Base-by-base conservation (phyloP, 2,113 vertebrate species). In the Cromileptes altivelis region DNA sequence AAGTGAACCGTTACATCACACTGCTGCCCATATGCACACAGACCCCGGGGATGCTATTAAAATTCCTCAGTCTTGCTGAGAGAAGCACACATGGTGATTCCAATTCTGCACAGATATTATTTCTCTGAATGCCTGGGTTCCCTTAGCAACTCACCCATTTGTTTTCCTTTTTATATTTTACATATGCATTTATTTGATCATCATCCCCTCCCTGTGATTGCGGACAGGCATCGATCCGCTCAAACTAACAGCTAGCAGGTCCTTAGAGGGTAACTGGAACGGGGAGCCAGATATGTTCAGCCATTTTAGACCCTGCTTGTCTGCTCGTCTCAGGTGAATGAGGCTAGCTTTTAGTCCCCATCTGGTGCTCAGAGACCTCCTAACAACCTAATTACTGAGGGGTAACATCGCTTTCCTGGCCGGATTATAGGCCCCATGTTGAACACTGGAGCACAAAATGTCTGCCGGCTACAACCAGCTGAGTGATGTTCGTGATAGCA, bases 371-470 rank as follows among this genome's bases (percentile, higher is more conserved):
- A 1, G 82, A 88, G 90, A 87, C 87, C 81, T 45, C 76, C 78
- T 88, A 91, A 94, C 78, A 90, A 56, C 80, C 84, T 77, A n/a
- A 91, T 91, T 92, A 91, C 57, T 70, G 47, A 65, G 55, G 57
- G 86, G 50, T 77, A 19, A 64, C 1, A 85, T 49, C 37, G 40
- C 87, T 87, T 79, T 85, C 78, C 80, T 60, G 53, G 25, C 67
- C 2, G 56, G 70, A 84, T 78, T 90, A 93, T 81, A 57, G 82
- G 52, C 88, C 88, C 84, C 82, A 82, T 81, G 81, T 84, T 86
- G 89, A 87, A 84, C 52, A 37, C 6, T 53, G 58, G 63, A 83
- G 81, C 81, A 87, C 83, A 93, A 93, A 93, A 93, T 92, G 87
- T 88, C 91, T 84, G 85, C 86, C 49, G 23, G 90, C 75, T 81